Conservation (phyloP, 2,888 invertebrate genomes). For the Linnaemya tessellans region DNA sequence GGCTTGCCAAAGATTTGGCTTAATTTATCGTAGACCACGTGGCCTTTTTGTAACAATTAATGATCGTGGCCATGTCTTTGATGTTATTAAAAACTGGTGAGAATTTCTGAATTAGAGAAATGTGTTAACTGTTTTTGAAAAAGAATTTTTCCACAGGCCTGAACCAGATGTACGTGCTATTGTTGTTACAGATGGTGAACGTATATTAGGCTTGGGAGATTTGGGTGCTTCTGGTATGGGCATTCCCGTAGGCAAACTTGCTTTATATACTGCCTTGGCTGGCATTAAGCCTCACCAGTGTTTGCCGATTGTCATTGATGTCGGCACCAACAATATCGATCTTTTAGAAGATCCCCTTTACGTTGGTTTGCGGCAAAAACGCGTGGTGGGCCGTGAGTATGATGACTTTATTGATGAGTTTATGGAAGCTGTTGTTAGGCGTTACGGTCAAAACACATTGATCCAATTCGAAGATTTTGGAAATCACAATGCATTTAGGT, state of each 20-base stretch:
- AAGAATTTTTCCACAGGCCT: conserved; percentile 84
- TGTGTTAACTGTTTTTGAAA: background rate
- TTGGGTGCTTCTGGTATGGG: conserved; percentile 98
- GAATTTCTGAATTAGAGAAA: conserved; percentile 21
- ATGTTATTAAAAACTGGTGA: conserved; percentile 86
- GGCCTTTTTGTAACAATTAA: conserved; percentile 98
- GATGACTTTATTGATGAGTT: conserved; percentile 98
- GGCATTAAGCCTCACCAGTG: conserved; percentile 98
- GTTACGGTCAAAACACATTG: conserved; percentile 93
- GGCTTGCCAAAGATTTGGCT: conserved; percentile 98
- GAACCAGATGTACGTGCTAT: conserved; percentile 93
- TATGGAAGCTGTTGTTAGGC: conserved; percentile 95
- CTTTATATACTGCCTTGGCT: conserved; percentile 97
- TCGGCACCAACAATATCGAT: conserved; percentile 96
- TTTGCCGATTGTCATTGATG: conserved; percentile 96
- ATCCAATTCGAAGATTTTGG: conserved; percentile 99
- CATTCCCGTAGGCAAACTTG: conserved; percentile 98
- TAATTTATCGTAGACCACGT: conserved; percentile 96
- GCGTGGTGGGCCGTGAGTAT: conserved; percentile 93
- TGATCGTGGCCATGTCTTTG: conserved; percentile 95
- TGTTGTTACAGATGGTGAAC: conserved; percentile 98
- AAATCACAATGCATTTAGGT: conserved; percentile 97
- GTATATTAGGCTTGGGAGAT: conserved; percentile 98
- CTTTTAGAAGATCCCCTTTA: conserved; percentile 96
- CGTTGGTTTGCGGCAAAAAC: conserved; percentile 94